phyloP scores from a whole-genome alignment of 1,140 invertebrate genomes.

The Halesus radiatus region DNA sequence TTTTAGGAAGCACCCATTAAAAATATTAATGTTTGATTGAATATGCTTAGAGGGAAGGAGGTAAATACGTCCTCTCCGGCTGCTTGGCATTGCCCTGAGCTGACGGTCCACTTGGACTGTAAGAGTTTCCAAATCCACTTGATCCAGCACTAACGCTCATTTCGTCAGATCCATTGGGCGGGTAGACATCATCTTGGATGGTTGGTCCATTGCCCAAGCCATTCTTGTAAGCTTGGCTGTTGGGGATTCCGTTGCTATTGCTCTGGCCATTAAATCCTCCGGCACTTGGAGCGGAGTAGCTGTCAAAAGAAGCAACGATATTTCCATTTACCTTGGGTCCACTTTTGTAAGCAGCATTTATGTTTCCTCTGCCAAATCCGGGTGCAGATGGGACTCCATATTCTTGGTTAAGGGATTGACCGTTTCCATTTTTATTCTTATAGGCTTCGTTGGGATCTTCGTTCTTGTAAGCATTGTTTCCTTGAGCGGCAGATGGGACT shows the following conservation, averaged over 20 bases:
- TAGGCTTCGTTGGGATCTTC: conserved; percentile 41
- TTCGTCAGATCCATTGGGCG: conserved; percentile 15
- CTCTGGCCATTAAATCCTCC: background rate
- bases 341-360: background rate
- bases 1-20: too few relatives aligned
- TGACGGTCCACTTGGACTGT: background rate
- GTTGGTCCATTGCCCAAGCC: conserved; percentile 29
- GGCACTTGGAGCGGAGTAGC: background rate
- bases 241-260: conserved; percentile 3
- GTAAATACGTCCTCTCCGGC: conserved; percentile 18
- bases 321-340: background rate
- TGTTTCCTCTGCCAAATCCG: conserved; percentile 8
- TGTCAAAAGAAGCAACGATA: background rate
- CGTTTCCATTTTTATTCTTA: conserved; percentile 6
- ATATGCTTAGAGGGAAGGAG: background rate
- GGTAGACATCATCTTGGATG: background rate
- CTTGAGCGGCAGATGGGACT: conserved; percentile 18
- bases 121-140: conserved; percentile 1
- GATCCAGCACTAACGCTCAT: background rate
- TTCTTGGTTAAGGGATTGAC: conserved; percentile 18
- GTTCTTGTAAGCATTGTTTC: conserved; percentile 23
- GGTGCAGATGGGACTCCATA: background rate
- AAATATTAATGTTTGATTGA: too few relatives aligned
- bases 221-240: conserved; percentile 35
- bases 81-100: conserved; percentile 9